These are phyloP conservation scores for Caenorhabditis sp. DNA, from an alignment of 2,888 invertebrate genomes.

Conservation along the genomic window DNA sequence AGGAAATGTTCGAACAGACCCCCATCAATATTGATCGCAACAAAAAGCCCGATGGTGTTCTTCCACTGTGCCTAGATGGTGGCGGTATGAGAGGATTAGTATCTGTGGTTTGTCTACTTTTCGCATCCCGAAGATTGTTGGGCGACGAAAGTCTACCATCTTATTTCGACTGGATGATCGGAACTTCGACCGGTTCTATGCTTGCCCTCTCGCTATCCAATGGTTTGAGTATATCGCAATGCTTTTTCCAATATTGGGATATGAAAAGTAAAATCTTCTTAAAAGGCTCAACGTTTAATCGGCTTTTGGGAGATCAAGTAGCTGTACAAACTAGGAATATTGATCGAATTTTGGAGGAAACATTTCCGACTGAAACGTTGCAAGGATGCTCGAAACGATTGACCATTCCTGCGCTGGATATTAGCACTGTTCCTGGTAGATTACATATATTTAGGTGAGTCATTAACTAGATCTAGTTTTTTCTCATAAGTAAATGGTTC, in stretches of 20 bases:
- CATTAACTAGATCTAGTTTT: background rate
- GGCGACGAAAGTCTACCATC: constrained; percentile 60
- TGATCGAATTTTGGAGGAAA: constrained; percentile 51
- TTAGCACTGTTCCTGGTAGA: constrained; percentile 57
- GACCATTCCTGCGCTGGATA: constrained; percentile 64
- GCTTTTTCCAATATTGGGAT: constrained; percentile 64
- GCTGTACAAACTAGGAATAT: constrained; percentile 54
- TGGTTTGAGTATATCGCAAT: constrained; percentile 55
- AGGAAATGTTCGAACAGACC: constrained; percentile 60
- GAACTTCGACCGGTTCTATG: constrained; percentile 65
- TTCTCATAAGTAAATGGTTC: too few relatives aligned
- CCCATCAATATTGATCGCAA: constrained; percentile 42
- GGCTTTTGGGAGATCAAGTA: constrained; percentile 64
- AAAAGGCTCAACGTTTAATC: constrained; percentile 60
- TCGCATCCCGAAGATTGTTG: constrained; percentile 59
- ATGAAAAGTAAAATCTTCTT: constrained; percentile 66
- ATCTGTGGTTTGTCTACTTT: constrained; percentile 62
- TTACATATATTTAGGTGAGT: constrained; percentile 55
- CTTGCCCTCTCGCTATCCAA: constrained; percentile 59
- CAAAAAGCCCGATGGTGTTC: constrained; percentile 44
- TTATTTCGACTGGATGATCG: constrained; percentile 64
- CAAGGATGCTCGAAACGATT: constrained; percentile 48
- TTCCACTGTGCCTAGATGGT: constrained; percentile 63
- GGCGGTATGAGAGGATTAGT: constrained; percentile 63
- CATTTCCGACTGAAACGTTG: constrained; percentile 61